Base-by-base conservation (phyloP, 1,140 invertebrate species). In the Eulimnadia texana region DNA sequence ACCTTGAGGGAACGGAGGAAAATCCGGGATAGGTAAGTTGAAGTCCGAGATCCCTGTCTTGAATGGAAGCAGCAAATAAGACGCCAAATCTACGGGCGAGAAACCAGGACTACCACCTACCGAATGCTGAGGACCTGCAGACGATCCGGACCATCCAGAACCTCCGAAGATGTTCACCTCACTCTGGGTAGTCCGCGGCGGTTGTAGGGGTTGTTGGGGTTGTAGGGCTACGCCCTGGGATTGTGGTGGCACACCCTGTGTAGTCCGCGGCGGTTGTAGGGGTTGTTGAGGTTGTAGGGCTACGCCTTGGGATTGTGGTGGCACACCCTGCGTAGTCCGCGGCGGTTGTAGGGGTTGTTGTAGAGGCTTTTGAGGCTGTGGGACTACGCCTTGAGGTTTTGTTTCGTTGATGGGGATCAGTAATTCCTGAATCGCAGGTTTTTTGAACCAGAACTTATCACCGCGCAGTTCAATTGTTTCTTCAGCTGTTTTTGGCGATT, bases 391-490 rank as follows among this genome's bases (percentile, higher is more conserved):
- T 20, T 20, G 6, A 9, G 6, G 22, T 52, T 60, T 50, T 11
- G 27, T 3, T 2, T 60, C 22, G 22, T 54, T 54, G 9, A 61
- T 33, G 22, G 60, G 50, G 33, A 61, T 61, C 28, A 53, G 33
- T n/a, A 61, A 28, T 55, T 55, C 60, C 16, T 25, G 27, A 20
- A 33, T 3, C n/a, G 29, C 20, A 3, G 60, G 60, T 28, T 61
- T 61, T 25, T 61, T 61, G 51, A 61, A 61, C 60, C 60, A 61
- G 16, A 54, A 29, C 23, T 50, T 50, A 28, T 61, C 60, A 23
- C 33, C 33, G 6, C 33, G 33, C 16, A 42, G 16, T 42, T 42
- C 33, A 16, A 42, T 42, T 9, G 33, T 42, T 42, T 42, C 33
- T 42, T 42, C 33, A 16, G 6, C 33, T 9, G 16, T 42, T 6